phyloP scores from a whole-genome alignment of 2,797 vertebrate species.

The Calcarius lapponicus region DNA sequence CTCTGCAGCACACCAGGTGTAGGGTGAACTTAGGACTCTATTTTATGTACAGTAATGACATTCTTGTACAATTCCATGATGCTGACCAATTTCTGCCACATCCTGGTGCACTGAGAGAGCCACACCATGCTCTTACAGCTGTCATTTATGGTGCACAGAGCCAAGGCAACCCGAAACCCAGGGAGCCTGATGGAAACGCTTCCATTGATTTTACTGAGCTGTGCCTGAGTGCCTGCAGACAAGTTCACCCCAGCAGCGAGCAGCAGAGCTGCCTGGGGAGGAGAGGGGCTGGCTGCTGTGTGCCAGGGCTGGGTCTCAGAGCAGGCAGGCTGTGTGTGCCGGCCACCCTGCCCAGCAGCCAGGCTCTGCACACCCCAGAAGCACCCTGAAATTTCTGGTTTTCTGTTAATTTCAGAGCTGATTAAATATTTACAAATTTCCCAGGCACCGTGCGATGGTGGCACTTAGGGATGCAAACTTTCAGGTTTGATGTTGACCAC shows the following conservation, averaged over 20 bases:
- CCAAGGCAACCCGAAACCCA: not conserved
- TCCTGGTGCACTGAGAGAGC: not conserved
- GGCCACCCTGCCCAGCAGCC: fast-evolving
- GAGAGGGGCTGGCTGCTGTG: not conserved
- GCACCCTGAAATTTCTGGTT: no score
- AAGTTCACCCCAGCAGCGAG: not conserved
- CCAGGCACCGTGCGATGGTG: not conserved
- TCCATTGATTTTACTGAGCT: not conserved
- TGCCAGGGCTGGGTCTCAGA: not conserved
- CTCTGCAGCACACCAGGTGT: not conserved
- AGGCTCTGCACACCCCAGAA: not conserved
- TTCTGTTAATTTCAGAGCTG: not conserved
- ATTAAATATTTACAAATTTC: not conserved
- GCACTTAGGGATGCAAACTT: not conserved
- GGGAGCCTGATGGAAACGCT: not conserved
- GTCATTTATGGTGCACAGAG: not conserved
- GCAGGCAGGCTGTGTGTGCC: fast-evolving
- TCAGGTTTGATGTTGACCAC: not conserved
- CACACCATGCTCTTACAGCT: not conserved
- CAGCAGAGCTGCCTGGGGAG: not conserved
- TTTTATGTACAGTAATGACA: not conserved
- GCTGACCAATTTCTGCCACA: not conserved
- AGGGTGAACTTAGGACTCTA: not conserved
- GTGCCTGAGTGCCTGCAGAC: not conserved
- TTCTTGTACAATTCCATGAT: not conserved